A percentile compares a stretch with the other conserved stretches of the same genome.
These are phyloP conservation scores for Machaerirhynchus nigripectus DNA, from an alignment of 2,113 vertebrate genomes.

Conservation along the genomic window DNA sequence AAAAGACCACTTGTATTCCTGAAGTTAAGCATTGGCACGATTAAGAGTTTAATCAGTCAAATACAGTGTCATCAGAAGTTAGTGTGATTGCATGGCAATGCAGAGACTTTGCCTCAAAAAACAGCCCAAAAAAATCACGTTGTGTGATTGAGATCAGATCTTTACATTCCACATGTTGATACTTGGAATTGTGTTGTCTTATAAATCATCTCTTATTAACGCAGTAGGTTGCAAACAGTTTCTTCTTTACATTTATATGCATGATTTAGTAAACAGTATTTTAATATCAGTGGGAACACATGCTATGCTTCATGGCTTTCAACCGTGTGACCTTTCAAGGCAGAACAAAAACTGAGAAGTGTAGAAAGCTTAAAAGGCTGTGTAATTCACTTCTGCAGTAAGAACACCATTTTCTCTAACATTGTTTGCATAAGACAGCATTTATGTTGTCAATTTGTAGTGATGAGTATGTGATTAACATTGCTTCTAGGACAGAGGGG, in stretches of 20 bases:
- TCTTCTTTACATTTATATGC: conserved; percentile 41
- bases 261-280: conserved; percentile 50
- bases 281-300: conserved; percentile 36
- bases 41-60: conserved; percentile 54
- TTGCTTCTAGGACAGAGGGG: background rate
- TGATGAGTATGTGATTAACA: conserved; percentile 49
- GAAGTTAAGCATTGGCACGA: conserved; percentile 21
- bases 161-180: conserved; percentile 44
- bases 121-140: background rate
- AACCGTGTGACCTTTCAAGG: conserved; percentile 44
- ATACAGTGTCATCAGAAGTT: conserved; percentile 21
- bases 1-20: conserved; percentile 37
- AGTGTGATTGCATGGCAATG: background rate
- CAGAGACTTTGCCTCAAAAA: background rate
- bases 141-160: conserved; percentile 1
- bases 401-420: conserved; percentile 48
- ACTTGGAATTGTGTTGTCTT: background rate
- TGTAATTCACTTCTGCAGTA: conserved; percentile 40
- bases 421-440: conserved; percentile 46
- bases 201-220: conserved; percentile 42
- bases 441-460: conserved; percentile 55
- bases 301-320: conserved; percentile 44
- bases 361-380: conserved; percentile 43
- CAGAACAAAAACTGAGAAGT: conserved; percentile 46
- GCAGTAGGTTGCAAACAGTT: conserved; percentile 21